Base-by-base conservation (phyloP, 2,797 vertebrate genomes). In the Urophycis tenuis region DNA sequence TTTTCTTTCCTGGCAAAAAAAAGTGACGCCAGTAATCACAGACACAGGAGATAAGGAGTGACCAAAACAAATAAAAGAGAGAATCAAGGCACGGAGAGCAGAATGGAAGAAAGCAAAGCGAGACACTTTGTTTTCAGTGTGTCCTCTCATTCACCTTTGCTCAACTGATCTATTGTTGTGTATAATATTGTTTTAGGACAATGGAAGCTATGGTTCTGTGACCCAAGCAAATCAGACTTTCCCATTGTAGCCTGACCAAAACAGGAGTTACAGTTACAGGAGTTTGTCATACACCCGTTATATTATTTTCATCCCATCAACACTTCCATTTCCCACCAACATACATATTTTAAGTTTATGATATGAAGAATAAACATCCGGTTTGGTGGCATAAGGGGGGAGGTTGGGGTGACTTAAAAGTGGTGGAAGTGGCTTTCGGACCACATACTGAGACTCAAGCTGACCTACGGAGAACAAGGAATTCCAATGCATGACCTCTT, bases 401-500 rank as follows among this genome's bases (percentile, higher is more conserved):
- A 80, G 79, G n/a, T n/a, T n/a, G n/a, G 80, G 78, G 84, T 73
- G 85, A 78, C 49, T 64, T 81, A 73, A 86, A 88, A 81, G 82
- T 87, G 77, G 78, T 81, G 71, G 85, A 88, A 81, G 82, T 87
- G 77, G 78, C 76, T 84, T 83, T 89, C 72, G 82, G 76, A 81
- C 84, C 84, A 82, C 87, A 88, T 81, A 77, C 81, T 81, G 86
- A 88, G 87, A 84, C 85, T 88, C 82, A 85, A 85, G 84, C 80
- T 79, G 74, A 84, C 45, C 74, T 30, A 39, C 14, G 77, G 69
- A 77, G 53, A 71, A 79, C 77, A 80, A 76, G 78, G 77, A 86
- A 90, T 88, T 88, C 83, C 87, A 81, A 5, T 74, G 75, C 73
- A 84, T 78, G 75, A 79, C 78, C 83, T 82, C 83, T 75, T 83